A percentile compares a stretch with the other conserved stretches of the same genome.
phyloP scores from a whole-genome alignment of 2,888 invertebrate genomes.

The Epinotia bilunana region DNA sequence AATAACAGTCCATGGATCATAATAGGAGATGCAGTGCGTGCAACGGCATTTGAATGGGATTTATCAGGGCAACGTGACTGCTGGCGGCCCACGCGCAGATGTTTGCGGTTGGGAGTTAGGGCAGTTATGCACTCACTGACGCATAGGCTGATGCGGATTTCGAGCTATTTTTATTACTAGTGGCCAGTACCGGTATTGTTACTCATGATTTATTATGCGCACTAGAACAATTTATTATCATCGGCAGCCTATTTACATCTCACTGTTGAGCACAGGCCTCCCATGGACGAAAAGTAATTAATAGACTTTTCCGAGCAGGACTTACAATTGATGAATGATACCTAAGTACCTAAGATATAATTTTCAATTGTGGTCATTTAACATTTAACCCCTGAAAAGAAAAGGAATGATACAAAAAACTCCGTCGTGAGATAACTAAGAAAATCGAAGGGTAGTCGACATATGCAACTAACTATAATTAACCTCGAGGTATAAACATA shows the following conservation, averaged over 20 bases:
- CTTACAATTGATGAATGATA: too few relatives aligned
- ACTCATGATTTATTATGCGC: background rate
- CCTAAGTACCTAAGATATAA: too few relatives aligned
- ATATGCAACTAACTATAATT: too few relatives aligned
- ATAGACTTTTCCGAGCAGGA: too few relatives aligned
- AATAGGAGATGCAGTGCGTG: slow-evolving; percentile 25
- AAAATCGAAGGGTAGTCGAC: too few relatives aligned
- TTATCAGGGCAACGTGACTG: slow-evolving; percentile 20
- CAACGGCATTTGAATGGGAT: slow-evolving; percentile 30
- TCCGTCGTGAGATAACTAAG: too few relatives aligned
- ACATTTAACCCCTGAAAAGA: too few relatives aligned
- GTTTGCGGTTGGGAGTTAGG: slow-evolving; percentile 18
- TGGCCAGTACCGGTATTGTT: background rate
- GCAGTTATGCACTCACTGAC: slow-evolving; percentile 4
- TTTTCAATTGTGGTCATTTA: too few relatives aligned
- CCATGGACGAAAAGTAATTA: too few relatives aligned
- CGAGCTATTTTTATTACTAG: background rate
- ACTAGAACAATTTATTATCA: background rate
- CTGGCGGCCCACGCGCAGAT: slow-evolving; percentile 39
- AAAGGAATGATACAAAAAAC: background rate
- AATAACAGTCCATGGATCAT: slow-evolving; percentile 21
- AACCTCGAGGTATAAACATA: too few relatives aligned
- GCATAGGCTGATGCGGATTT: background rate
- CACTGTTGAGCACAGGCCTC: too few relatives aligned
- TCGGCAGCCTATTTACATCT: too few relatives aligned